Percentiles rank a stretch among this genome's conserved stretches.
Conservation (phyloP, 2,888 invertebrate genomes). For the Aphodius granarius region DNA sequence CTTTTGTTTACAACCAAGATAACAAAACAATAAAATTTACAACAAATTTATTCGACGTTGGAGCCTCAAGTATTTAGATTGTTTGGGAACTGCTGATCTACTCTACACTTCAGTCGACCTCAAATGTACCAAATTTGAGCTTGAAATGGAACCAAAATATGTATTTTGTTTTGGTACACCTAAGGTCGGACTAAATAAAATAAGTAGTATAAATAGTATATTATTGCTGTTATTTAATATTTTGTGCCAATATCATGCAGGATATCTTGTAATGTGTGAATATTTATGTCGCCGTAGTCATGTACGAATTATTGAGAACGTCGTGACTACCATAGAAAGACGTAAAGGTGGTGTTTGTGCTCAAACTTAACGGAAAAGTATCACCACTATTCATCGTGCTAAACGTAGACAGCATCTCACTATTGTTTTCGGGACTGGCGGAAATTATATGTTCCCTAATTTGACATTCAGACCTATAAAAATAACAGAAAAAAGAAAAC, state of each 20-base stretch:
- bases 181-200: neutral
- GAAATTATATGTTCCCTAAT: slow-evolving; percentile 49
- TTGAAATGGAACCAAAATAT: neutral
- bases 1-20: neutral
- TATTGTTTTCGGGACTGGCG: slow-evolving; percentile 50
- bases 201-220: neutral
- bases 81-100: neutral
- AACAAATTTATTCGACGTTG: neutral
- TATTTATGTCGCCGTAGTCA: slow-evolving; percentile 16
- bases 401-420: slow-evolving; percentile 53
- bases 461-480: slow-evolving; percentile 44
- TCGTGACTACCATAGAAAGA: slow-evolving; percentile 60
- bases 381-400: slow-evolving; percentile 55
- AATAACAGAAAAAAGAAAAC: neutral
- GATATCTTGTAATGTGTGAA: neutral
- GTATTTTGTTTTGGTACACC: neutral
- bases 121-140: neutral
- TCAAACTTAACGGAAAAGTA: slow-evolving; percentile 55
- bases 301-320: slow-evolving; percentile 37
- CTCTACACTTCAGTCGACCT: neutral
- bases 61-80: neutral
- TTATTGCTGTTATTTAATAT: neutral
- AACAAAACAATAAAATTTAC: neutral
- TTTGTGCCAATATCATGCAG: neutral
- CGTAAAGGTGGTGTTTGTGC: slow-evolving; percentile 59